Evolutionary conservation across 2,888 invertebrate genomes (phyloP), one percentile per base, ranked within the genome.

Genomic region (Clusia tigrina): DNA sequence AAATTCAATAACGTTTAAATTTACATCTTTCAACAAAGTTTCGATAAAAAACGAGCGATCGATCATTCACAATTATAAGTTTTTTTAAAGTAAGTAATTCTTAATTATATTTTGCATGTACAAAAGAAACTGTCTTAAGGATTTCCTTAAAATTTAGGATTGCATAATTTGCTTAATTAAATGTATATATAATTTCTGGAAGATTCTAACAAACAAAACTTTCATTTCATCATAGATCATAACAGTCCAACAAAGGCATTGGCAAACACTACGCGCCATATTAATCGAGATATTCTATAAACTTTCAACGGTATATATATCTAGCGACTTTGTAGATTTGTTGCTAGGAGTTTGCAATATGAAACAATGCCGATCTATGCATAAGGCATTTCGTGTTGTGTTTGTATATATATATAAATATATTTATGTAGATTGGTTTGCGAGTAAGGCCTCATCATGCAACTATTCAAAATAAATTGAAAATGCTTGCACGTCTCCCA

Each of bases 401-500:
- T n/a, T n/a, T n/a, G n/a, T n/a, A n/a, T n/a, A n/a, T n/a, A n/a
- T n/a, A n/a, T n/a, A n/a, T n/a, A n/a, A n/a, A n/a, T n/a, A n/a
- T n/a, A n/a, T n/a, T n/a, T n/a, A n/a, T n/a, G n/a, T n/a, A n/a
- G n/a, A n/a, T n/a, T n/a, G n/a, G n/a, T n/a, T n/a, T n/a, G n/a
- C n/a, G n/a, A n/a, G 32, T 32, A 12, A 9, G 32, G 5, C 32
- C 32, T 9, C 32, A 32, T 32, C 32, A 32, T 9, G 6, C 5
- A 54, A 60, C 54, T 54, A 52, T 59, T 42, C 22, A 59, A 54
- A 59, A 53, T 46, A 22, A 5, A 42, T 60, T 46, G 25, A 60
- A 46, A 46, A 12, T 42, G 59, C 51, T n/a, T 53, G 65, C 66
- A 65, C 63, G 56, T 59, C 62, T 55, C 32, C 46, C 32, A 57